phyloP scores from a whole-genome alignment of 2,888 invertebrate species.

The Stratiomys singularior region DNA sequence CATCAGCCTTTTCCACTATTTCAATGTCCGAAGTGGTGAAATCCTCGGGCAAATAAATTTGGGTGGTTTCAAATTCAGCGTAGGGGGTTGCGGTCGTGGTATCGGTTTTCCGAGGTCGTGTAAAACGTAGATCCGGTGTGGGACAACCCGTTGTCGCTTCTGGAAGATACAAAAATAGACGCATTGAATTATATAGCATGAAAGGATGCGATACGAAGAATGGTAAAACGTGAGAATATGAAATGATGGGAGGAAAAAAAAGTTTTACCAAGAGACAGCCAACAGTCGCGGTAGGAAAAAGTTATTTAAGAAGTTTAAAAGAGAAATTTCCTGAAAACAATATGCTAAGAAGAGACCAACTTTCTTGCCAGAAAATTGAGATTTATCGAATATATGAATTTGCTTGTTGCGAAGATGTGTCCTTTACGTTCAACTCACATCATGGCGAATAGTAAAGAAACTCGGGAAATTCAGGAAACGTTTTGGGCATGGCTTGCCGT shows the following conservation, averaged over 20 bases:
- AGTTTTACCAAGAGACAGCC: constrained; percentile 14
- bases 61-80: constrained; percentile 63
- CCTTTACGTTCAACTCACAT: background rate
- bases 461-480: no score
- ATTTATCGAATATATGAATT: constrained; percentile 6
- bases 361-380: background rate
- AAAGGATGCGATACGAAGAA: background rate
- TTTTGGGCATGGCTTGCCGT: no score
- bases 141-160: constrained; percentile 65
- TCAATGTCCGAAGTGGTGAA: constrained; percentile 64
- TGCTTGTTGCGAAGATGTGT: background rate
- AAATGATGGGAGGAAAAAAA: background rate
- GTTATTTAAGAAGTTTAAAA: constrained; percentile 28
- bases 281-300: constrained; percentile 18
- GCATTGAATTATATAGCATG: background rate
- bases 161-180: constrained; percentile 53
- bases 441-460: no score
- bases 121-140: constrained; percentile 64
- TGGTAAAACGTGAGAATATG: constrained; percentile 12
- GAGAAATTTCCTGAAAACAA: constrained; percentile 15
- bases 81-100: constrained; percentile 63
- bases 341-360: background rate
- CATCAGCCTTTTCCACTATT: constrained; percentile 62
- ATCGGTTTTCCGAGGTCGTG: constrained; percentile 58
- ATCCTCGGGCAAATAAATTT: constrained; percentile 64